phyloP scores from a whole-genome alignment of 2,113 vertebrate species.

The Heptranchias perlo region DNA sequence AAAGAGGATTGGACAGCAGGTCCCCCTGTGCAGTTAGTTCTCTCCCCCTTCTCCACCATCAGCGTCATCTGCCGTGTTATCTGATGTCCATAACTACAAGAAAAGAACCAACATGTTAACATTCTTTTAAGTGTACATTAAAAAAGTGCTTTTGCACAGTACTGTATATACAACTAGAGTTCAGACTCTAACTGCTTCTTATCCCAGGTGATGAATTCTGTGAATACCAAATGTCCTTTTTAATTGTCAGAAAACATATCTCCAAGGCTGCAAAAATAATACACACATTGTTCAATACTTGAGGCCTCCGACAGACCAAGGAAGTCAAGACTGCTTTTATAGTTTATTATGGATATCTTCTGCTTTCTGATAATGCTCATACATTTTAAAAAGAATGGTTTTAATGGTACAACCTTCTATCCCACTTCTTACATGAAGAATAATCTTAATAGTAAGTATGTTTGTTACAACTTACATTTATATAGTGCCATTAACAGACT shows the following conservation, averaged over 20 bases:
- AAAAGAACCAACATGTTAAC: background rate
- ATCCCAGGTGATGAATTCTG: background rate
- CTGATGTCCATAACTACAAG: constrained; percentile 32
- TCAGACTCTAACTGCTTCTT: background rate
- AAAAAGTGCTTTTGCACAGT: background rate
- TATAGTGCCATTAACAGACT: background rate
- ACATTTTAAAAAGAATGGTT: background rate
- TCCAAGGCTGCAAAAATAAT: background rate
- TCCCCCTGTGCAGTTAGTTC: constrained; percentile 32
- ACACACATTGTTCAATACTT: background rate
- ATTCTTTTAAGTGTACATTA: background rate
- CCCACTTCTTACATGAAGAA: background rate
- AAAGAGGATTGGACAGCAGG: constrained; percentile 25
- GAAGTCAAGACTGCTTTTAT: background rate
- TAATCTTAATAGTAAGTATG: background rate
- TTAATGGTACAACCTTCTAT: background rate
- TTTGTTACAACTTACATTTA: background rate
- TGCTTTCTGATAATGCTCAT: background rate
- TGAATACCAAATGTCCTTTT: background rate
- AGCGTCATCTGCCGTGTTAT: constrained; percentile 27
- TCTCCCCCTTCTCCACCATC: constrained; percentile 35
- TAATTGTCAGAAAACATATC: background rate
- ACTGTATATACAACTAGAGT: background rate
- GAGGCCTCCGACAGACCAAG: background rate
- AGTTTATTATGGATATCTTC: background rate